phyloP scores from a whole-genome alignment of 1,140 invertebrate species.

The Antheraea mylitta region DNA sequence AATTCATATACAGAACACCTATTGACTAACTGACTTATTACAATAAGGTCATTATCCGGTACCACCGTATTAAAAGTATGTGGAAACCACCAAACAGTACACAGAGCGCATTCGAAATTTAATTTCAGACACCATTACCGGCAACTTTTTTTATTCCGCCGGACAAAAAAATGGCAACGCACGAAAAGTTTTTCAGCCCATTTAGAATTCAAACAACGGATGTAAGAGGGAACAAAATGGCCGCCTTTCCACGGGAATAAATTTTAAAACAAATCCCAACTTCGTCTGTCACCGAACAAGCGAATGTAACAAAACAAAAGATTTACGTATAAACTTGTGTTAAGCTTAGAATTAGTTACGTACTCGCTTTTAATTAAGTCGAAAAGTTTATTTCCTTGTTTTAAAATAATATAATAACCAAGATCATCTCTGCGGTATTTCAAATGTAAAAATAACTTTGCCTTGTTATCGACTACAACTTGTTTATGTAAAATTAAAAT shows the following conservation, averaged over 20 bases:
- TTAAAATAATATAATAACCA: neutral
- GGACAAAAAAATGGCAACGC: slow-evolving; percentile 23
- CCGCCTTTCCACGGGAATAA: slow-evolving; percentile 47
- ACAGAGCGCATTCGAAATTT: slow-evolving; percentile 28
- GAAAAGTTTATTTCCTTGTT: neutral
- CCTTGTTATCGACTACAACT: too few relatives aligned
- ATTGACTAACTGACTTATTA: too few relatives aligned
- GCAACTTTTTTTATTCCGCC: slow-evolving; percentile 26
- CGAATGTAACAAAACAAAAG: slow-evolving; percentile 50
- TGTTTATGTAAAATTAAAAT: too few relatives aligned
- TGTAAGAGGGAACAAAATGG: slow-evolving; percentile 52
- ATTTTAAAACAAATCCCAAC: slow-evolving; percentile 65
- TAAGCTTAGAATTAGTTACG: slow-evolving; percentile 43
- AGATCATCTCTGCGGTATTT: neutral
- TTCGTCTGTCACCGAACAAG: slow-evolving; percentile 48
- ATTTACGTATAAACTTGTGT: slow-evolving; percentile 49
- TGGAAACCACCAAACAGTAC: slow-evolving; percentile 11
- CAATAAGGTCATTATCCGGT: too few relatives aligned
- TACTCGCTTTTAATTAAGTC: slow-evolving; percentile 6
- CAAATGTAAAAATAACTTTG: too few relatives aligned
- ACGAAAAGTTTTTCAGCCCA: slow-evolving; percentile 30
- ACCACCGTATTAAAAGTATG: neutral
- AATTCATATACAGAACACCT: too few relatives aligned
- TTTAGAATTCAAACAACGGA: slow-evolving; percentile 64
- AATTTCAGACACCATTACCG: slow-evolving; percentile 35